phyloP scores from a whole-genome alignment of 2,113 vertebrate genomes.

The Agapornis roseicollis region DNA sequence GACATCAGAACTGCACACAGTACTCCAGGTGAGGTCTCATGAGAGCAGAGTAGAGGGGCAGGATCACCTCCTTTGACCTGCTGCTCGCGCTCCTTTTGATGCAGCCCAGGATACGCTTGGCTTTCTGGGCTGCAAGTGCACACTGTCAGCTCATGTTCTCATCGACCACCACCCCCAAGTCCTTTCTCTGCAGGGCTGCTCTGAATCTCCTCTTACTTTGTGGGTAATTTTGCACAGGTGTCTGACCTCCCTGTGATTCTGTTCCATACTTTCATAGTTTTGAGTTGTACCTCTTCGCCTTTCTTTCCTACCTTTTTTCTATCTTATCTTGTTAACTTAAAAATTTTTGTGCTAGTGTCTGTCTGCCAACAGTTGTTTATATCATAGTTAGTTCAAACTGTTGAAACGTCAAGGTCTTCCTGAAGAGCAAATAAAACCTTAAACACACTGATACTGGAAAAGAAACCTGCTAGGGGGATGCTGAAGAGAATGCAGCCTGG shows the following conservation, averaged over 20 bases:
- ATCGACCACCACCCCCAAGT: too few species aligned
- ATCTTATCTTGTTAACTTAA: neutral
- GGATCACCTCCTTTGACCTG: too few species aligned
- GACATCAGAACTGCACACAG: too few species aligned
- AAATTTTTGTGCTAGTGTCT: neutral
- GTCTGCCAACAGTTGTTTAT: neutral
- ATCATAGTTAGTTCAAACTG: neutral
- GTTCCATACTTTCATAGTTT: neutral
- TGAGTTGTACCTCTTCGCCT: neutral
- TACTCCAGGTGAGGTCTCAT: too few species aligned
- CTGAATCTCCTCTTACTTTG: too few species aligned
- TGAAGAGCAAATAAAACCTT: neutral
- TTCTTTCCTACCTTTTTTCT: neutral
- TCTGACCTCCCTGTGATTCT: neutral
- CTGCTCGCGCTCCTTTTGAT: too few species aligned
- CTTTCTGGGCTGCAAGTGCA: too few species aligned
- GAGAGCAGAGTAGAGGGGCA: too few species aligned
- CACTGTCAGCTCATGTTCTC: too few species aligned
- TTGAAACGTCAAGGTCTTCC: neutral
- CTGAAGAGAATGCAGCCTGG: neutral
- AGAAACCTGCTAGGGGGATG: accelerated
- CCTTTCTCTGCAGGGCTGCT: too few species aligned
- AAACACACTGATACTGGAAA: neutral
- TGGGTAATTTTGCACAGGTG: neutral
- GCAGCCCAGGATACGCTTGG: too few species aligned